Conservation (phyloP, 2,888 invertebrate genomes). For the Lithosia quadra region DNA sequence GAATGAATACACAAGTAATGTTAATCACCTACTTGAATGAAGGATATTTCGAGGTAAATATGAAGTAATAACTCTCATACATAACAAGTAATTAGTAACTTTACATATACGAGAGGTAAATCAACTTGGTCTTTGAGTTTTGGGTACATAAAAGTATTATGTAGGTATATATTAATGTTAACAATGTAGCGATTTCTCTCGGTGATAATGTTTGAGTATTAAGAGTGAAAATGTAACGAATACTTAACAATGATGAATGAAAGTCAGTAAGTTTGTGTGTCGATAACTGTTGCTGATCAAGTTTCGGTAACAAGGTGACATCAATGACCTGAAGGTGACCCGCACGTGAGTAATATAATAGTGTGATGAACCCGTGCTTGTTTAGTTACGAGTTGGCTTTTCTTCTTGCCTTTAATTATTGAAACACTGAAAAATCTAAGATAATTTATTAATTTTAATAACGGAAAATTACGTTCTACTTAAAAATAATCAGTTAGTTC, state of each 20-base stretch:
- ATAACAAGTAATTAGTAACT: conserved; percentile 37
- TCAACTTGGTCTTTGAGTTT: conserved; percentile 30
- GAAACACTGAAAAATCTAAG: neutral
- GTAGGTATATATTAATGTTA: neutral
- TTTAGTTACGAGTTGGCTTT: conserved; percentile 43
- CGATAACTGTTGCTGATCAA: conserved; percentile 79
- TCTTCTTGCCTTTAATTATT: conserved; percentile 49
- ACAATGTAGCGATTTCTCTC: conserved; percentile 36
- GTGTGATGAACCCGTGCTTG: conserved; percentile 73
- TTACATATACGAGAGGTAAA: conserved; percentile 29
- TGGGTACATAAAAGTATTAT: conserved; percentile 14
- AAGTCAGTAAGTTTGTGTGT: conserved; percentile 66
- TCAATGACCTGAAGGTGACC: conserved; percentile 82
- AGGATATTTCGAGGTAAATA: conserved; percentile 60
- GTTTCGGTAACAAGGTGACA: conserved; percentile 84
- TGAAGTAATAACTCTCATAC: conserved; percentile 45
- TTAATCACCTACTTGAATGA: conserved; percentile 64
- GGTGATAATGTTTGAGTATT: conserved; percentile 39
- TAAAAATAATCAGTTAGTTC: no score
- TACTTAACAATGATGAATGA: conserved; percentile 70
- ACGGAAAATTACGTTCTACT: no score
- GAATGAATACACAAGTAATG: conserved; percentile 67
- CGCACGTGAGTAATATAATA: conserved; percentile 63
- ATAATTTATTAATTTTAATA: no score
- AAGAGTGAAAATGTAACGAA: conserved; percentile 45